A percentile compares a stretch with the other conserved stretches of the same genome.
Conservation (phyloP, 1,140 invertebrate species). For the Alviniconcha marisindica region DNA sequence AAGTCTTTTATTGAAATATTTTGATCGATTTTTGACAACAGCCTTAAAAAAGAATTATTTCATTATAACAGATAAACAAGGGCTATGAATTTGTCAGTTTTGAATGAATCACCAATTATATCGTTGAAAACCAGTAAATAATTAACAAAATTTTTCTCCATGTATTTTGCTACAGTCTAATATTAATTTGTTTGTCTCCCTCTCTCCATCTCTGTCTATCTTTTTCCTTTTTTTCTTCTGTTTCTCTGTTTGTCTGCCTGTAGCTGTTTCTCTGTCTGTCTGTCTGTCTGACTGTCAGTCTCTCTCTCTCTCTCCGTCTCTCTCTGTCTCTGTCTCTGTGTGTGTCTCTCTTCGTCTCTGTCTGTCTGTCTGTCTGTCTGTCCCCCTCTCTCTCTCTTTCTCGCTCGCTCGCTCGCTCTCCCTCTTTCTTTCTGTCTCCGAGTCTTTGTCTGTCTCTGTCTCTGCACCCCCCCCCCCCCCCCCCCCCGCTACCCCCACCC, state of each 20-base stretch:
- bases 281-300: background rate
- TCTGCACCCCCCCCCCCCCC: background rate
- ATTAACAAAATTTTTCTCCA: no score
- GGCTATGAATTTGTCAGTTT: no score
- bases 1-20: no score
- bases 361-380: slow-evolving; percentile 12
- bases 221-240: background rate
- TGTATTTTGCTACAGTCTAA: no score
- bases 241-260: slow-evolving; percentile 8
- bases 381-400: background rate
- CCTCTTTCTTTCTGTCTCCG: slow-evolving; percentile 4
- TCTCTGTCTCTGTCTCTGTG: slow-evolving; percentile 17
- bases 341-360: background rate
- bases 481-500: background rate
- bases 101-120: no score
- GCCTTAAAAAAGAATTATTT: no score
- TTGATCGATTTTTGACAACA: no score
- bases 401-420: background rate
- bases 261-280: slow-evolving; percentile 10
- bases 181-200: no score
- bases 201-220: background rate
- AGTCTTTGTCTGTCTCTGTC: background rate
- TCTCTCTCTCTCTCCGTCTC: background rate
- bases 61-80: no score
- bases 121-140: no score